Conservation (phyloP, 1,140 invertebrate species). For the Formica exsecta region DNA sequence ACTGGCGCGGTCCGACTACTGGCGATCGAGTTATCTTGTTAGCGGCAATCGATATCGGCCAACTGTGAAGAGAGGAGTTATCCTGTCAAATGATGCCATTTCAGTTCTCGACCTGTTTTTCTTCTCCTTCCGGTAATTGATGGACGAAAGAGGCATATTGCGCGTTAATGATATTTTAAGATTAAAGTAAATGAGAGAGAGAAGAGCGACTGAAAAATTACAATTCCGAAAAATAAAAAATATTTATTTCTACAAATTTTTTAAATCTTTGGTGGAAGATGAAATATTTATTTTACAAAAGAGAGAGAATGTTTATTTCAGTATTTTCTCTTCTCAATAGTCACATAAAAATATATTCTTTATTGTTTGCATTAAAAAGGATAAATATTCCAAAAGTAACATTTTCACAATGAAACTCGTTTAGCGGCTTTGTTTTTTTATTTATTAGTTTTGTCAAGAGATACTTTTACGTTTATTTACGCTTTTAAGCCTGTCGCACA, state of each 20-base stretch:
- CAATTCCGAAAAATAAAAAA: neutral
- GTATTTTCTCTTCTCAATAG: neutral
- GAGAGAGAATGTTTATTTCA: neutral
- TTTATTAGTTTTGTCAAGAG: neutral
- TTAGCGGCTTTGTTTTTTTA: neutral
- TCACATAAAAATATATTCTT: neutral
- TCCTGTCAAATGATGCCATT: slow-evolving; percentile 47
- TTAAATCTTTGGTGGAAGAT: neutral
- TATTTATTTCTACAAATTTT: neutral
- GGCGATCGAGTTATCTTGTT: slow-evolving; percentile 65
- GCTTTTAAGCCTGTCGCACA: neutral
- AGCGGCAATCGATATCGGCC: slow-evolving; percentile 58
- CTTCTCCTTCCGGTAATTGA: slow-evolving; percentile 12
- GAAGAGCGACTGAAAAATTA: no score
- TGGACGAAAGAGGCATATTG: neutral
- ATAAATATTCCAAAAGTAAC: neutral
- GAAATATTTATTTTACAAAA: neutral
- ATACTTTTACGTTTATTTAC: neutral
- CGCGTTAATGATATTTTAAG: neutral
- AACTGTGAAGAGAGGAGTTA: slow-evolving; percentile 43
- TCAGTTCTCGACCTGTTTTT: slow-evolving; percentile 40
- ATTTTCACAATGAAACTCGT: neutral
- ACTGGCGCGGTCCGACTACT: slow-evolving; percentile 54
- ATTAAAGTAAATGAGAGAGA: no score
- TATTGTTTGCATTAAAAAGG: neutral